phyloP scores from a whole-genome alignment of 2,113 vertebrate genomes.

The Larimichthys polyactis region DNA sequence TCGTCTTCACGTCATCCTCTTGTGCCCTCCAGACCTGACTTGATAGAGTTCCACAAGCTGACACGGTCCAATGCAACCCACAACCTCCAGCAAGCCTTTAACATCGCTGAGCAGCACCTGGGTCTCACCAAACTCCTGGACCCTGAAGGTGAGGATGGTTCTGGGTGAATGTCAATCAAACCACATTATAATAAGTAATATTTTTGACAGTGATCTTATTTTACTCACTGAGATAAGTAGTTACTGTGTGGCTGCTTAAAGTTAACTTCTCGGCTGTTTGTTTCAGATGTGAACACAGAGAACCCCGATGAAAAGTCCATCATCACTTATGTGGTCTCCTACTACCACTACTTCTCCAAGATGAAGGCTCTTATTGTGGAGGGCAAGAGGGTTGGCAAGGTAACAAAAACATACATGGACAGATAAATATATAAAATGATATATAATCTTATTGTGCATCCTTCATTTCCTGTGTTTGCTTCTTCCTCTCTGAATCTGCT shows the following conservation, averaged over 20 bases:
- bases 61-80: slow-evolving; percentile 94
- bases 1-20: too few species aligned
- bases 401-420: slow-evolving; percentile 51
- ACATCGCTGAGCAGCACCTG: slow-evolving; percentile 91
- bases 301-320: slow-evolving; percentile 97
- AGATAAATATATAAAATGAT: too few species aligned
- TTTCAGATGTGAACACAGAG: slow-evolving; percentile 94
- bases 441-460: too few species aligned
- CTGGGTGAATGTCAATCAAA: neutral
- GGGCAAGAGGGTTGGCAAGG: slow-evolving; percentile 97
- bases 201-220: neutral
- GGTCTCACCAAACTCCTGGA: slow-evolving; percentile 95
- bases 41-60: slow-evolving; percentile 94
- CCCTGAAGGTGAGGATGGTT: slow-evolving; percentile 88
- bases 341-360: slow-evolving; percentile 99
- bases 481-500: neutral
- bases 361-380: slow-evolving; percentile 98
- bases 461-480: too few species aligned
- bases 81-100: slow-evolving; percentile 96
- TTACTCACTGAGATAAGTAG: neutral
- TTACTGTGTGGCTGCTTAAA: neutral
- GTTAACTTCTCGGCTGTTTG: neutral
- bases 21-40: slow-evolving; percentile 86
- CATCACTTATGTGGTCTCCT: slow-evolving; percentile 96
- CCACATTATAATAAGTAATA: neutral